A percentile compares a stretch with the other conserved stretches of the same genome.
phyloP scores from a whole-genome alignment of 1,140 invertebrate genomes.

The Caenorhabditis elegans region WBcel235 BX284605.5:13132001-13132500 shows the following conservation, averaged over 20 bases:
- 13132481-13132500: constrained; percentile 39
- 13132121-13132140: constrained; percentile 35
- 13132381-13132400: constrained; percentile 50
- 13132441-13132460: constrained; percentile 51
- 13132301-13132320: constrained; percentile 57
- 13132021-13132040: not conserved
- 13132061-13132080: constrained; percentile 3
- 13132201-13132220: constrained; percentile 44
- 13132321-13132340: constrained; percentile 60
- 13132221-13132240: too few relatives aligned
- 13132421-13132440: constrained; percentile 38
- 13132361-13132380: constrained; percentile 53
- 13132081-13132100: not conserved
- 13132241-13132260: too few relatives aligned
- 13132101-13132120: constrained; percentile 36
- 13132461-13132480: constrained; percentile 57
- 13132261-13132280: constrained; percentile 56
- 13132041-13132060: not conserved
- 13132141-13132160: constrained; percentile 39
- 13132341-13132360: constrained; percentile 56
- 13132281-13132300: constrained; percentile 52
- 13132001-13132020: not conserved
- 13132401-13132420: constrained; percentile 36
- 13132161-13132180: constrained; percentile 32
- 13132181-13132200: constrained; percentile 37